A percentile compares a stretch with the other conserved stretches of the same genome.
These are phyloP conservation scores for Germaria angustata DNA, from an alignment of 2,888 invertebrate species.

Conservation along the genomic window DNA sequence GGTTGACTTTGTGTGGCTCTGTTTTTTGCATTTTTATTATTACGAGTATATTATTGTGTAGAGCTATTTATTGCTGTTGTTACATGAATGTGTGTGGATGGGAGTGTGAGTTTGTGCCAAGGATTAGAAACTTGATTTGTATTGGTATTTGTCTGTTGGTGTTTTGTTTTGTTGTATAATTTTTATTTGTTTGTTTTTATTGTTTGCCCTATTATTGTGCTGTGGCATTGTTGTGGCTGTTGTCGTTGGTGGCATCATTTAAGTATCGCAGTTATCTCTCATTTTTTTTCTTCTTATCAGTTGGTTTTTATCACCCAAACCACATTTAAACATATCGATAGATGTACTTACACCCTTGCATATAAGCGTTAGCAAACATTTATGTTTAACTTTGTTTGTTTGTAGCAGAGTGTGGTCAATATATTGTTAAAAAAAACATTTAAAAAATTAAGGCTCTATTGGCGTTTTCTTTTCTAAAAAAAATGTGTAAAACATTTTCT, in stretches of 20 bases:
- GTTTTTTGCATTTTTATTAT: slow-evolving; percentile 7
- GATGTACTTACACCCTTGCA: slow-evolving; percentile 17
- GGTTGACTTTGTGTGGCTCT: slow-evolving; percentile 34
- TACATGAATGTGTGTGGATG: neutral
- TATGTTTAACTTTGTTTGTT: slow-evolving; percentile 17
- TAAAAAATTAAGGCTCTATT: no score
- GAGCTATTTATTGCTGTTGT: slow-evolving; percentile 27
- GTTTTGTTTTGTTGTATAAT: slow-evolving; percentile 12
- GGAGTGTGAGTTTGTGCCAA: slow-evolving; percentile 4
- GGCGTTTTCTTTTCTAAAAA: no score
- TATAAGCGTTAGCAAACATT: slow-evolving; percentile 9
- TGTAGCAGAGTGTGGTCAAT: neutral
- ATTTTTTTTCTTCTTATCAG: slow-evolving; percentile 32
- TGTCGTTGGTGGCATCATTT: slow-evolving; percentile 35
- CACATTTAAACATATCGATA: slow-evolving; percentile 19
- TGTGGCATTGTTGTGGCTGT: slow-evolving; percentile 9
- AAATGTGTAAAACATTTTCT: no score
- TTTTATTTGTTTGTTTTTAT: slow-evolving; percentile 50
- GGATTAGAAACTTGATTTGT: slow-evolving; percentile 49
- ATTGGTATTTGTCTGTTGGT: slow-evolving; percentile 31
- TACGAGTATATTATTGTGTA: no score
- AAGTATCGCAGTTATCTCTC: slow-evolving; percentile 46
- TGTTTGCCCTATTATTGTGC: slow-evolving; percentile 27
- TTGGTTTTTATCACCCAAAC: slow-evolving; percentile 43
- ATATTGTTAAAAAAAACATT: neutral